Evolutionary conservation across 2,797 vertebrate species (phyloP).

Genomic region (Notoglanidium macrostoma): DNA sequence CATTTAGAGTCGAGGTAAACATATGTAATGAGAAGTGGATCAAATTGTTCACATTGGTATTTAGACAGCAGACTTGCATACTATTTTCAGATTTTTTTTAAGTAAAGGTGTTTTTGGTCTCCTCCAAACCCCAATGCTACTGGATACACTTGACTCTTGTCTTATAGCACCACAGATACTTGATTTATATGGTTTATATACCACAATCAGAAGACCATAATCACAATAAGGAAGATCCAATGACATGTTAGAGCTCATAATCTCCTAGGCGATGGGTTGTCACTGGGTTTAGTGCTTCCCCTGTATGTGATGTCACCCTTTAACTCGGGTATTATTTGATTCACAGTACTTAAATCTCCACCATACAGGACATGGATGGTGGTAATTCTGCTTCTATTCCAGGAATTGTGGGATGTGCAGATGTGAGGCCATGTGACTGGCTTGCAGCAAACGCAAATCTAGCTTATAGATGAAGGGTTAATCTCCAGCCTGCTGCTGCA

Average conservation of each 20-base stretch:
- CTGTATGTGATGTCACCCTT: constrained; percentile 9
- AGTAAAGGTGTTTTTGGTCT: neutral
- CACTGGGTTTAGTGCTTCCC: constrained; percentile 1
- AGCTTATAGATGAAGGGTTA: constrained; percentile 47
- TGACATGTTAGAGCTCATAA: neutral
- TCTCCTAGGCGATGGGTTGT: neutral
- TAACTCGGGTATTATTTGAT: neutral
- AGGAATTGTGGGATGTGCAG: neutral
- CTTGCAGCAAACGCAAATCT: constrained; percentile 33
- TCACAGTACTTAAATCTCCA: constrained; percentile 16
- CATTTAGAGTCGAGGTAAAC: neutral
- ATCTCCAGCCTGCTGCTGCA: constrained; percentile 36
- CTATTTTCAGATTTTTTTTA: no score
- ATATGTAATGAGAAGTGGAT: neutral
- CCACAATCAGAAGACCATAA: neutral
- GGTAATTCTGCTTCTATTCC: constrained; percentile 27
- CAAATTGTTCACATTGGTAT: no score
- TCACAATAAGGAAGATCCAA: neutral
- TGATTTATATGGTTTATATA: neutral
- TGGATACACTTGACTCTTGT: neutral
- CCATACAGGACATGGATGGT: neutral
- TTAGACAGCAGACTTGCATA: no score
- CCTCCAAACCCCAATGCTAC: no score
- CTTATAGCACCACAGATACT: neutral
- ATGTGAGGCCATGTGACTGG: constrained; percentile 22